A percentile compares a stretch with the other conserved stretches of the same genome.
phyloP scores from a whole-genome alignment of 1,140 invertebrate species.

The Bombus superbus region DNA sequence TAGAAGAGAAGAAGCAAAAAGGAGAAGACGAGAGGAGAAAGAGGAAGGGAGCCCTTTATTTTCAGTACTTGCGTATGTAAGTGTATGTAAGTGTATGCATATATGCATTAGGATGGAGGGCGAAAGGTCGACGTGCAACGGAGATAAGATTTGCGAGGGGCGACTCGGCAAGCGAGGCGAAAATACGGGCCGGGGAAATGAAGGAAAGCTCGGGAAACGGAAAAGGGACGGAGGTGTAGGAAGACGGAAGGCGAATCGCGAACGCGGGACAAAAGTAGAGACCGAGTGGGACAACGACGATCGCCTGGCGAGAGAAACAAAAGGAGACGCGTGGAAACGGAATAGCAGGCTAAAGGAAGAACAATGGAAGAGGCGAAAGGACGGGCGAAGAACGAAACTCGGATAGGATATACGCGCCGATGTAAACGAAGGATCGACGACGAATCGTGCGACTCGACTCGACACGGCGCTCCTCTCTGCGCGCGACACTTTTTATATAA shows the following conservation, averaged over 20 bases:
- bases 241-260: slow-evolving; percentile 38
- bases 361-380: slow-evolving; percentile 4
- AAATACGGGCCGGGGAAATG: slow-evolving; percentile 25
- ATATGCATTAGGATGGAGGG: slow-evolving; percentile 38
- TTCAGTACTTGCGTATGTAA: not conserved
- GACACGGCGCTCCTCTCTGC: not conserved
- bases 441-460: too few relatives aligned
- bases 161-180: not conserved
- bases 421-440: not conserved
- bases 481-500: too few relatives aligned
- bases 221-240: not conserved
- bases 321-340: slow-evolving; percentile 42
- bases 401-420: not conserved
- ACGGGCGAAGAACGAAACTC: not conserved
- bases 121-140: slow-evolving; percentile 32
- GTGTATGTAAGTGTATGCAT: slow-evolving; percentile 9
- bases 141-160: slow-evolving; percentile 27
- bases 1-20: not conserved
- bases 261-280: slow-evolving; percentile 11
- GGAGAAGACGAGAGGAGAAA: not conserved
- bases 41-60: slow-evolving; percentile 15
- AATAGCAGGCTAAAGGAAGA: slow-evolving; percentile 34
- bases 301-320: slow-evolving; percentile 12
- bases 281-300: slow-evolving; percentile 24
- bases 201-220: slow-evolving; percentile 52